Conservation (phyloP, 2,888 invertebrate genomes). For the Trypoxylon attenuatum region DNA sequence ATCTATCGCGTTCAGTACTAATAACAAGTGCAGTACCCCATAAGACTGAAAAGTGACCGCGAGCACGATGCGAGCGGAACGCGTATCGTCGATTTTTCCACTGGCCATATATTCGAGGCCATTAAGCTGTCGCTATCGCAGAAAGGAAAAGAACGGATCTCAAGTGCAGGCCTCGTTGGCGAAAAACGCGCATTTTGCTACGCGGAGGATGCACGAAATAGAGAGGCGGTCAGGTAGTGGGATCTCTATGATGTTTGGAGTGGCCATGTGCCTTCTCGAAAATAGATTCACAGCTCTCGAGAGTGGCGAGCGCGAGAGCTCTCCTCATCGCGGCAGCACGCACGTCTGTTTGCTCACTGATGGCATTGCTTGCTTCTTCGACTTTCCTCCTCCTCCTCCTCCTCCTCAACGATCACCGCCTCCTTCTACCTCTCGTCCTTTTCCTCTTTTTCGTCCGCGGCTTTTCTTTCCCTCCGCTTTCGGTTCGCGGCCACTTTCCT, state of each 20-base stretch:
- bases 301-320: constrained; percentile 31
- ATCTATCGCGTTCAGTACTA: no score
- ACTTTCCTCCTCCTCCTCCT: neutral
- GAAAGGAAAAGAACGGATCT: no score
- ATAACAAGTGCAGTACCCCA: no score
- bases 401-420: neutral
- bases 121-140: no score
- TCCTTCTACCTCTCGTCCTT: neutral
- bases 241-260: neutral
- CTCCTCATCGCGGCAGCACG: constrained; percentile 26
- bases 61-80: no score
- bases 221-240: constrained; percentile 5
- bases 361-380: neutral
- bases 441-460: neutral
- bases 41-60: no score
- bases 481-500: constrained; percentile 6
- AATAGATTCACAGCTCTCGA: constrained; percentile 45
- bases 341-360: neutral
- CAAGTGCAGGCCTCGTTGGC: no score
- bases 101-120: no score
- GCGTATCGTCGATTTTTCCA: no score
- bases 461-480: neutral
- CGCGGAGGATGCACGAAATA: neutral
- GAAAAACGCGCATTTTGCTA: no score
- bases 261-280: constrained; percentile 30